phyloP scores from a whole-genome alignment of 2,113 vertebrate species.

The Ramphastos sulfuratus region DNA sequence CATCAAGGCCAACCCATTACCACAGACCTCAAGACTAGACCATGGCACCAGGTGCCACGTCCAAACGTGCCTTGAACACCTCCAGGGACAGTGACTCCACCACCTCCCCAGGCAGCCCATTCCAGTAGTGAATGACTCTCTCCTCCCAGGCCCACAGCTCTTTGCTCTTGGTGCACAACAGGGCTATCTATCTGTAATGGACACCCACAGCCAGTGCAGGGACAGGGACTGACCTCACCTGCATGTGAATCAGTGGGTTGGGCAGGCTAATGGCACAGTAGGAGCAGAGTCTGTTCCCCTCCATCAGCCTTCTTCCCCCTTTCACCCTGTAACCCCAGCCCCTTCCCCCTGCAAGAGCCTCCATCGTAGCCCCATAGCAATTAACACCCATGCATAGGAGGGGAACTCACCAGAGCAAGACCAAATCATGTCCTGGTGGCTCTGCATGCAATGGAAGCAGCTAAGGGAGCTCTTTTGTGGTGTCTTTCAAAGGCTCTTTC shows the following conservation, averaged over 20 bases:
- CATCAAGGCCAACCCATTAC: too few relatives aligned
- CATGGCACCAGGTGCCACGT: too few relatives aligned
- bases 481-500: not conserved
- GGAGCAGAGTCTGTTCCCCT: not conserved
- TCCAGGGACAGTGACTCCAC: too few relatives aligned
- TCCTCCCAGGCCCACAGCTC: not conserved
- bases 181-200: not conserved
- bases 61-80: too few relatives aligned
- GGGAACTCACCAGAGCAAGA: not conserved
- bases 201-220: not conserved
- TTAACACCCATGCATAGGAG: rapidly evolving
- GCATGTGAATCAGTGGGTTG: not conserved
- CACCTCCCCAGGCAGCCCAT: too few relatives aligned
- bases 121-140: too few relatives aligned
- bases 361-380: not conserved
- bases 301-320: not conserved
- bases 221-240: not conserved
- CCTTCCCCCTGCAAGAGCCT: not conserved
- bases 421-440: not conserved
- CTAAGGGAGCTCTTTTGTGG: not conserved
- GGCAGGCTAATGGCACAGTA: not conserved
- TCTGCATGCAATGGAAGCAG: not conserved
- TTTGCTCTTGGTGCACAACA: not conserved
- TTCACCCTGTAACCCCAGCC: not conserved
- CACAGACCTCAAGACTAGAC: too few relatives aligned